Conservation (phyloP, 2,888 invertebrate species). For the Apamea crenata region DNA sequence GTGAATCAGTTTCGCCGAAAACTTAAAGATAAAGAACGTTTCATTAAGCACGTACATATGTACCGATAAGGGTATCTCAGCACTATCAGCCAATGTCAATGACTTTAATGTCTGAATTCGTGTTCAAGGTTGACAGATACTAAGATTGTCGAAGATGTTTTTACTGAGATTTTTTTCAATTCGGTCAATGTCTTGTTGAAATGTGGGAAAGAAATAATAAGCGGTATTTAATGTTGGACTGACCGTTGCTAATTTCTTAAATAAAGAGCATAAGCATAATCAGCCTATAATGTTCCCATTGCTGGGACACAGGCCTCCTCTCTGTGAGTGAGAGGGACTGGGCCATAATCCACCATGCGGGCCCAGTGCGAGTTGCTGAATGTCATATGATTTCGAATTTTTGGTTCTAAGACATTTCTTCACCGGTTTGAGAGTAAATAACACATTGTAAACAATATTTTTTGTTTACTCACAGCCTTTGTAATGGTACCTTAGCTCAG, state of each 20-base stretch:
- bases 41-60: constrained; percentile 36
- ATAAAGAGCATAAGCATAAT: not conserved
- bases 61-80: constrained; percentile 42
- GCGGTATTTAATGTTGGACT: not conserved
- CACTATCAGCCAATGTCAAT: constrained; percentile 54
- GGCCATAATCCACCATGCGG: too few relatives aligned
- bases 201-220: not conserved
- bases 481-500: not conserved
- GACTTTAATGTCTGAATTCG: constrained; percentile 12
- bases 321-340: too few relatives aligned
- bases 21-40: constrained; percentile 29
- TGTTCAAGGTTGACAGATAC: constrained; percentile 28
- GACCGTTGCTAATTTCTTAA: not conserved
- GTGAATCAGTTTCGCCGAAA: not conserved
- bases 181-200: constrained; percentile 22
- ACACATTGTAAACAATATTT: not conserved
- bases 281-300: too few relatives aligned
- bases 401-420: too few relatives aligned
- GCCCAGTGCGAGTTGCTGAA: too few relatives aligned
- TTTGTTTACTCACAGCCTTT: not conserved
- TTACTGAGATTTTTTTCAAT: not conserved
- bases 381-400: too few relatives aligned
- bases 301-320: too few relatives aligned
- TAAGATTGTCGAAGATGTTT: constrained; percentile 5
- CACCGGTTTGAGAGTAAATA: not conserved